These are phyloP conservation scores for Poeciliopsis prolifica DNA, from an alignment of 2,113 vertebrate species.

Conservation along the genomic window DNA sequence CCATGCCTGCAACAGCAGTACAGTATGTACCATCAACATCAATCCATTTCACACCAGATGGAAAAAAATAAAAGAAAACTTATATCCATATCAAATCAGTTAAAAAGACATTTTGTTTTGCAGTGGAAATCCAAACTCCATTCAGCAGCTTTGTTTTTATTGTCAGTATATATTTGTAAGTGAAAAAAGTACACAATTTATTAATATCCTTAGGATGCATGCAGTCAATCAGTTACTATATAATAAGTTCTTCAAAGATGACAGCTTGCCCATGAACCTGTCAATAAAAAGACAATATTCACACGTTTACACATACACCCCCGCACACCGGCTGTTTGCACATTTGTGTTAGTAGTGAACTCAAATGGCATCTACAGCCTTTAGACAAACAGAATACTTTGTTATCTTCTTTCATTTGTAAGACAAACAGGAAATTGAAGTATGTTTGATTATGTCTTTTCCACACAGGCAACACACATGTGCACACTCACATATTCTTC, in stretches of 20 bases:
- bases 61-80: background rate
- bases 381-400: conserved; percentile 53
- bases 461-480: conserved; percentile 22
- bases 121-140: background rate
- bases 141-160: background rate
- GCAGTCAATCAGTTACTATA: conserved; percentile 20
- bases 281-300: conserved; percentile 10
- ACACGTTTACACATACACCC: conserved; percentile 29
- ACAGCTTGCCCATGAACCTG: conserved; percentile 33
- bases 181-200: background rate
- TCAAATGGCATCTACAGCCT: conserved; percentile 40
- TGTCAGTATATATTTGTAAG: background rate
- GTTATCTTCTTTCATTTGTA: conserved; percentile 55
- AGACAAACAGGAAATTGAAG: conserved; percentile 48
- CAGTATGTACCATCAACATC: background rate
- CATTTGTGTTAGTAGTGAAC: conserved; percentile 36
- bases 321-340: conserved; percentile 9
- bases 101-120: background rate
- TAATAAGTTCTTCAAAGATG: conserved; percentile 49
- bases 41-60: background rate
- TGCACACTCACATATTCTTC: conserved; percentile 5
- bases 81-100: background rate
- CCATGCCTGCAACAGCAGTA: background rate
- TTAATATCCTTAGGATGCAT: conserved; percentile 4
- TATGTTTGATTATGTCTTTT: conserved; percentile 40